phyloP scores from a whole-genome alignment of 2,888 invertebrate species.

The Gymnocheta viridis region DNA sequence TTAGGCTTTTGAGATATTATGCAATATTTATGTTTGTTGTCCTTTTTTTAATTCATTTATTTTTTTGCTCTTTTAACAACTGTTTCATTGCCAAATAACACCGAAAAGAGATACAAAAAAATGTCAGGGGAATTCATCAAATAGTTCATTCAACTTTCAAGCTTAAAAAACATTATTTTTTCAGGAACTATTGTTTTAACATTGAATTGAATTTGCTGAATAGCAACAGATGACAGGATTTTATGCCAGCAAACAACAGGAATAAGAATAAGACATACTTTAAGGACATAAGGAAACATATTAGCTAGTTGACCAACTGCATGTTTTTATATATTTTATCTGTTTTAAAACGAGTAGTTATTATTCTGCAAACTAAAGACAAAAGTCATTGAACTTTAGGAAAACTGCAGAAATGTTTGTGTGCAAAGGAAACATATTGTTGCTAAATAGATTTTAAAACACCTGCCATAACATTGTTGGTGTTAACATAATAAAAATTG shows the following conservation, averaged over 20 bases:
- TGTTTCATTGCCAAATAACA: slow-evolving; percentile 59
- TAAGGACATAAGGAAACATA: slow-evolving; percentile 42
- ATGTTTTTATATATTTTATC: neutral
- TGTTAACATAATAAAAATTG: too few species aligned
- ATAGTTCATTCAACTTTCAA: slow-evolving; percentile 65
- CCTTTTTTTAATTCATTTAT: neutral
- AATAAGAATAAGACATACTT: slow-evolving; percentile 23
- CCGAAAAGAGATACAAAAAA: neutral
- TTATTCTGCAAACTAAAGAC: slow-evolving; percentile 16
- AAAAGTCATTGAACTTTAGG: slow-evolving; percentile 55
- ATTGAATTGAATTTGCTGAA: slow-evolving; percentile 25
- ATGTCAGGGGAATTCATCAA: slow-evolving; percentile 62
- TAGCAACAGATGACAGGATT: slow-evolving; percentile 69
- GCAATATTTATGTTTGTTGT: slow-evolving; percentile 51
- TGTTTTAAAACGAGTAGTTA: neutral
- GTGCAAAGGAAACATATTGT: neutral
- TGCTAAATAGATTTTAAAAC: slow-evolving; percentile 20
- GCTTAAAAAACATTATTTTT: neutral
- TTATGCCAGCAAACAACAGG: neutral
- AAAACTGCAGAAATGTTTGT: neutral
- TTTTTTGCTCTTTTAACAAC: slow-evolving; percentile 21
- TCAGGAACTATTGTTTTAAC: slow-evolving; percentile 50
- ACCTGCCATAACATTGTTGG: slow-evolving; percentile 1
- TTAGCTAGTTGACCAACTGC: slow-evolving; percentile 52
- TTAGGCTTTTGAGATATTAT: slow-evolving; percentile 46